phyloP scores from a whole-genome alignment of 2,888 invertebrate genomes.

The Notodonta dromedarius region DNA sequence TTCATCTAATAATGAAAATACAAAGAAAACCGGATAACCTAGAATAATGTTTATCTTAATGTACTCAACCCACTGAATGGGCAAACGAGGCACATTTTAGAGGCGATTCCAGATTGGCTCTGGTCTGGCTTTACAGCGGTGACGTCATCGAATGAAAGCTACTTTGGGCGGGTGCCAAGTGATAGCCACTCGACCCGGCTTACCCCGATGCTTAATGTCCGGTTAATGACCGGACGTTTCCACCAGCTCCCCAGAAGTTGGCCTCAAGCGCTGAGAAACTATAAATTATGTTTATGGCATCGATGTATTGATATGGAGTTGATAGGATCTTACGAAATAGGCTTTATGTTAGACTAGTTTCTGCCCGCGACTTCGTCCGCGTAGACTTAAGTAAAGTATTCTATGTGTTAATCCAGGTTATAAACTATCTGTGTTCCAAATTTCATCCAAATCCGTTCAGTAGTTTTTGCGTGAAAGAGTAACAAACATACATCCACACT shows the following conservation, averaged over 20 bases:
- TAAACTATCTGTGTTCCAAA: no score
- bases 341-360: no score
- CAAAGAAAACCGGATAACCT: neutral
- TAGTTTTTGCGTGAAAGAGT: no score
- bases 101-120: constrained; percentile 29
- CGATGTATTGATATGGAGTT: neutral
- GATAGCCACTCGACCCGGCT: constrained; percentile 73
- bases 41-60: neutral
- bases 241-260: constrained; percentile 47
- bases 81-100: constrained; percentile 34
- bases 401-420: no score
- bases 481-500: no score
- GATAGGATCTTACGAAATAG: neutral
- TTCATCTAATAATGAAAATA: neutral
- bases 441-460: no score
- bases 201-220: constrained; percentile 63
- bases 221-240: constrained; percentile 74
- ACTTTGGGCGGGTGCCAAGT: constrained; percentile 74
- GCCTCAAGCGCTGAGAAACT: constrained; percentile 33
- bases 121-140: constrained; percentile 33
- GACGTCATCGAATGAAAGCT: constrained; percentile 68
- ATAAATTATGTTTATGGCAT: constrained; percentile 21
- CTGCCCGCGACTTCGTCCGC: no score
- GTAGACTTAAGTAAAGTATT: no score
- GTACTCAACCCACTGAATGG: constrained; percentile 1